Conservation (phyloP, 2,888 invertebrate genomes). For the Sinhomidia bicolor region DNA sequence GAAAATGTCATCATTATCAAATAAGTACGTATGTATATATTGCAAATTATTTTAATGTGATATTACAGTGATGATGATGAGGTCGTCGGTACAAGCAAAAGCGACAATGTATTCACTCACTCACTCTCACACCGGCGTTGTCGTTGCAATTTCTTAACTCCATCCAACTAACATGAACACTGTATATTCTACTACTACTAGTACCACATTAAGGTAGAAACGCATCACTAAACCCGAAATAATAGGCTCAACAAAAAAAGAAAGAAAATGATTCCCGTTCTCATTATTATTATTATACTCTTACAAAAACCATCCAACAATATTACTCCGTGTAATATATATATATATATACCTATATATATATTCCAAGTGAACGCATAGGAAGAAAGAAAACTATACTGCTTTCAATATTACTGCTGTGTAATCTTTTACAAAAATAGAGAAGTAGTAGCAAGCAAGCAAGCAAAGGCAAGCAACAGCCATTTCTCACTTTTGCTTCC, state of each 20-base stretch:
- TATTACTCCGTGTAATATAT: too few relatives aligned
- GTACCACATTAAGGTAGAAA: neutral
- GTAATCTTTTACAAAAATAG: neutral
- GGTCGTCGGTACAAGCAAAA: too few relatives aligned
- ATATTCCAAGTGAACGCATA: neutral
- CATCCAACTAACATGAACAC: slow-evolving; percentile 33
- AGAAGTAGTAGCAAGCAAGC: neutral
- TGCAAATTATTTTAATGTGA: too few relatives aligned
- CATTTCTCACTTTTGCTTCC: slow-evolving; percentile 57
- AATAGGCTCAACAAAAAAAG: slow-evolving; percentile 21
- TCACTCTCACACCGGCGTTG: too few relatives aligned
- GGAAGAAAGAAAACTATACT: neutral
- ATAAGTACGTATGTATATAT: too few relatives aligned
- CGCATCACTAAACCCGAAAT: slow-evolving; percentile 52
- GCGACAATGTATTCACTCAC: too few relatives aligned
- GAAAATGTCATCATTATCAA: too few relatives aligned
- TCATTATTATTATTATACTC: slow-evolving; percentile 28
- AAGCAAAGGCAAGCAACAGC: slow-evolving; percentile 9
- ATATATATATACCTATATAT: too few relatives aligned
- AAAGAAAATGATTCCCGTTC: slow-evolving; percentile 52
- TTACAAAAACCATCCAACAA: neutral
- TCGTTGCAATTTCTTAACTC: neutral
- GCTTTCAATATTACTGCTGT: neutral
- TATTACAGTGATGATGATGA: too few relatives aligned
- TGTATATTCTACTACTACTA: too few relatives aligned